Evolutionary conservation across 2,888 invertebrate genomes (phyloP), one percentile per base, ranked within the genome.

Genomic region (Brenthis hecate): DNA sequence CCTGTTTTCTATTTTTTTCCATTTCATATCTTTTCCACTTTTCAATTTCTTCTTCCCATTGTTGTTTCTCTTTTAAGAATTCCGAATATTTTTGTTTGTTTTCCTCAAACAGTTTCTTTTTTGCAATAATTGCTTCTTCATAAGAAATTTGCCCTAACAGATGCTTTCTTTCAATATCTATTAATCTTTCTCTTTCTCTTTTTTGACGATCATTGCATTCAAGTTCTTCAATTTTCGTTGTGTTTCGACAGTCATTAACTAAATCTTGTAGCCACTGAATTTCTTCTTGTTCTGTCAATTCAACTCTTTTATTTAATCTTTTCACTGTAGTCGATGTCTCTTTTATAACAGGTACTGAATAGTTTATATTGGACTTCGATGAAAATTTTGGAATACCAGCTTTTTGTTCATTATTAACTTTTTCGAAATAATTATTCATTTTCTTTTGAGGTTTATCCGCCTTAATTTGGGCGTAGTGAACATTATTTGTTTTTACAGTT

Each of bases 121-220:
- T 94, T 0, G 95, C 94, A 60, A 95, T 77, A 28, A 93, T 82
- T 8, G 94, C 94, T 81, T 95, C 94, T 85, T 95, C 94, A 62
- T 93, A 86, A 13, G 94, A 93, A 66, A 95, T 85, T 76, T 94
- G 88, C 1, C 94, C 94, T 77, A 92, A 81, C 54, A 95, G 80
- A 83, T 94, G 94, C 80, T 94, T 94, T 74, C 83, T 90, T 86
- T 94, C 93, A 71, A 94, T 94, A 56, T 93, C 91, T 67, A 92
- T 84, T 47, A 94, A 73, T 62, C 93, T 81, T 77, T 93, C 86
- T 77, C 89, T 88, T 80, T 94, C 91, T 61, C 81, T 85, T 75
- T 91, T 85, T 78, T 89, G 83, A 56, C 93, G 88, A 62, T 91
- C 85, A 69, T 88, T 84, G 66, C 90, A 86, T 75, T 92, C 86